Conservation (phyloP, 2,113 vertebrate species). For the Passer domesticus region DNA sequence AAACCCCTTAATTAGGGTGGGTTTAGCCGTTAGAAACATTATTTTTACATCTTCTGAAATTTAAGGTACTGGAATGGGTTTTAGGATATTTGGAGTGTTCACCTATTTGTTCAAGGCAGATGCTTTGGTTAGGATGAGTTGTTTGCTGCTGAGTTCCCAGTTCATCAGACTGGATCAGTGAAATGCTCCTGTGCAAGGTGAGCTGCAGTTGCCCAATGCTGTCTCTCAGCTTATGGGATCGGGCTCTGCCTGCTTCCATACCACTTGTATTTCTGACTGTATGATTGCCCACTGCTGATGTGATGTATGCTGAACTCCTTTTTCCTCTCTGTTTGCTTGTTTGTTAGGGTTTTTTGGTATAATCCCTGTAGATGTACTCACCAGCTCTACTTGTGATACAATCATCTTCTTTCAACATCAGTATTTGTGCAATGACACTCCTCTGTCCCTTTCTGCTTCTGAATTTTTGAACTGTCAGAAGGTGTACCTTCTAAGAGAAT, state of each 20-base stretch:
- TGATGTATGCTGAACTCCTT: not conserved
- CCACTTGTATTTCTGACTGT: not conserved
- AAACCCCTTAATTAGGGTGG: not conserved
- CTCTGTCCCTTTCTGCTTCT: not conserved
- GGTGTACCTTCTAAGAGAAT: not conserved
- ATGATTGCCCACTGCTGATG: not conserved
- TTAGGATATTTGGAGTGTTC: not conserved
- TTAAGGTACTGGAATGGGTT: not conserved
- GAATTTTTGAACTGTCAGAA: not conserved
- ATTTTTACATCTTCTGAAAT: not conserved
- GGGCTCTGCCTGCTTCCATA: not conserved
- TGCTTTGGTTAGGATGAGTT: not conserved
- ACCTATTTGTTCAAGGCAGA: not conserved
- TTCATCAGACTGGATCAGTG: not conserved
- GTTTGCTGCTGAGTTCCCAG: not conserved
- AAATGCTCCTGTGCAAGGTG: not conserved
- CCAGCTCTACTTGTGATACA: not conserved
- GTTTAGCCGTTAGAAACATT: not conserved
- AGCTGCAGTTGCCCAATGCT: fast-evolving
- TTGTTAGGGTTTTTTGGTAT: not conserved
- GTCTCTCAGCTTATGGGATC: not conserved
- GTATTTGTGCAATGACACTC: not conserved
- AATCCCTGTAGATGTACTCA: not conserved
- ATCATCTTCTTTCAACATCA: not conserved
- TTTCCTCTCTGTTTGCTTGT: not conserved